phyloP scores from a whole-genome alignment of 53 echinoderm and acorn worm genomes.

The Apostichopus leukothele region DNA sequence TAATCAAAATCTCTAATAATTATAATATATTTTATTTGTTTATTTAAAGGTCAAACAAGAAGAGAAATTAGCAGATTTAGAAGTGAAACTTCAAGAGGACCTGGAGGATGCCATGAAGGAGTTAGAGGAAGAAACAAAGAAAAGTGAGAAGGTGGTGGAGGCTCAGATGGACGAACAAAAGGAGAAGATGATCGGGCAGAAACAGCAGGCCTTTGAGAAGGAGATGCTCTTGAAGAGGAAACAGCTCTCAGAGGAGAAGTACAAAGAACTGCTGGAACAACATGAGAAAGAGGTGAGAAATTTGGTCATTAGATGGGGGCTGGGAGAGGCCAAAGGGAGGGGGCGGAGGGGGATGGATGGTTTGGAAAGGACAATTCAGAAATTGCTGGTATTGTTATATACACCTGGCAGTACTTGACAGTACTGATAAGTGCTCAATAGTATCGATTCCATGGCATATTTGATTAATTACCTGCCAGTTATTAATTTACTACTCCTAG shows the following conservation, averaged over 20 bases:
- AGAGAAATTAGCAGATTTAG: slow-evolving; percentile 66
- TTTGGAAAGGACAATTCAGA: neutral
- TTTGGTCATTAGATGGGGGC: no score
- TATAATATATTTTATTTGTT: neutral
- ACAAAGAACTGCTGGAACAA: slow-evolving; percentile 77
- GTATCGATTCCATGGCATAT: neutral
- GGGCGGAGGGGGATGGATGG: neutral
- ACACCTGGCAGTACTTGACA: neutral
- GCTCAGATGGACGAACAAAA: slow-evolving; percentile 82
- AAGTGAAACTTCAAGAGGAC: slow-evolving; percentile 70
- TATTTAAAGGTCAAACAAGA: slow-evolving; percentile 65
- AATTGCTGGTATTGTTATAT: no score
- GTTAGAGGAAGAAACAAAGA: slow-evolving; percentile 57
- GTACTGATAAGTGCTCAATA: neutral
- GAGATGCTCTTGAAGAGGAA: slow-evolving; percentile 93
- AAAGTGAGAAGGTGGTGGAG: slow-evolving; percentile 52
- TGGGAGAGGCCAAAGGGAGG: neutral
- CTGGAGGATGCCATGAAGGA: slow-evolving; percentile 41
- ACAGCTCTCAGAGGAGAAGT: slow-evolving; percentile 72
- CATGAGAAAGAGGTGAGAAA: slow-evolving; percentile 71
- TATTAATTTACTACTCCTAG: slow-evolving; percentile 29
- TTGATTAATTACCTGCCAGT: neutral
- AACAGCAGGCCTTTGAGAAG: slow-evolving; percentile 84
- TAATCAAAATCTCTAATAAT: neutral
- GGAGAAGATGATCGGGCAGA: slow-evolving; percentile 56